Conservation (phyloP, 2,113 vertebrate genomes). For the Mesoclemmys tuberculata region DNA sequence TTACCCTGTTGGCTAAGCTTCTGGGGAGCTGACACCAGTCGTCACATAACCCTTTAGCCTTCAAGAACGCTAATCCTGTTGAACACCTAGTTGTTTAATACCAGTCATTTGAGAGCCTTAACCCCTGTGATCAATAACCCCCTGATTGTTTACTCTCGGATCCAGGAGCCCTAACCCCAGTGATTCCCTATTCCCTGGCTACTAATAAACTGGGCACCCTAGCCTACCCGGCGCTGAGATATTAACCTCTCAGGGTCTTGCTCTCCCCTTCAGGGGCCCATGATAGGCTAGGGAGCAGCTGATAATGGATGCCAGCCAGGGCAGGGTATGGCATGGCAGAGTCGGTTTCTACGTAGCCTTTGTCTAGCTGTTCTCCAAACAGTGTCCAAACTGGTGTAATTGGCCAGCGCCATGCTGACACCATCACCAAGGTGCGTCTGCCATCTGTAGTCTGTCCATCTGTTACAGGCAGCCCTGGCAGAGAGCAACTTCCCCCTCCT, state of each 20-base stretch:
- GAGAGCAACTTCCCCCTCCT: conserved; percentile 96
- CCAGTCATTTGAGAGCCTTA: background rate
- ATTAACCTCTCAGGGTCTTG: background rate
- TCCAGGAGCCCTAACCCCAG: background rate
- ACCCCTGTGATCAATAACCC: too few species aligned
- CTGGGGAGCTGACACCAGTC: background rate
- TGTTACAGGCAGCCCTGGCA: conserved; percentile 85
- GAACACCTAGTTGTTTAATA: background rate
- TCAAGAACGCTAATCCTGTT: background rate
- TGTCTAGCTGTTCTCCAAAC: background rate
- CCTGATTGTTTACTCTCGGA: background rate
- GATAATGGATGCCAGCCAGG: background rate
- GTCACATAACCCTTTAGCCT: background rate
- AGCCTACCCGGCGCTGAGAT: fast-evolving
- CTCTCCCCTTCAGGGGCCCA: background rate
- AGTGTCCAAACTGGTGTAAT: background rate
- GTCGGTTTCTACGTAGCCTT: background rate
- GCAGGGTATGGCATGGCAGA: background rate
- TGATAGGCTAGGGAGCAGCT: background rate
- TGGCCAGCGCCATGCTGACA: background rate
- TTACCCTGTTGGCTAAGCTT: too few species aligned
- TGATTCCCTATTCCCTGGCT: background rate
- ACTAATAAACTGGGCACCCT: fast-evolving
- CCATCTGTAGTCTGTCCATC: background rate
- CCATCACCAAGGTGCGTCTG: too few species aligned